These are phyloP conservation scores for Agonopterix subpropinquella DNA, from an alignment of 2,888 invertebrate species.

Conservation along the genomic window DNA sequence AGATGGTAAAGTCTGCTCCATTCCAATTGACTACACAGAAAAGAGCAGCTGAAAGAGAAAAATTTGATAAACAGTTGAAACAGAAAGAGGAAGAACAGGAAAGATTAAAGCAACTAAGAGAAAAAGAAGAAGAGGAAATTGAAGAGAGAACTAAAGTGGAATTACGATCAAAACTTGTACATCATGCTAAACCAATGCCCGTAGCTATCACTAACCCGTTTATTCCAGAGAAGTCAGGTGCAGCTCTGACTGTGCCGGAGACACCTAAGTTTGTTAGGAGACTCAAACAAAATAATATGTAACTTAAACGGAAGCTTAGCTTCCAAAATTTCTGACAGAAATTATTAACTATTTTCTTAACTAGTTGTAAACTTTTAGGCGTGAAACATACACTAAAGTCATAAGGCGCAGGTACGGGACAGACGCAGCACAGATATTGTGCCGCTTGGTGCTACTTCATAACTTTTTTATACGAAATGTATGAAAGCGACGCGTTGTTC, in stretches of 20 bases:
- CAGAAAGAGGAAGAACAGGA: conserved; percentile 70
- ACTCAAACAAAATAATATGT: conserved; percentile 35
- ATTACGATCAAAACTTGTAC: conserved; percentile 74
- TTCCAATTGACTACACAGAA: conserved; percentile 79
- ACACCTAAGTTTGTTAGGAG: conserved; percentile 75
- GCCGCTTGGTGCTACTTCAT: no score
- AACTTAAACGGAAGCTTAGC: background rate
- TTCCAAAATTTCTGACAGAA: background rate
- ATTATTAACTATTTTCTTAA: background rate
- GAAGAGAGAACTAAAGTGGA: conserved; percentile 70
- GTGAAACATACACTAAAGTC: no score
- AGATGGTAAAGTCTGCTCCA: conserved; percentile 58
- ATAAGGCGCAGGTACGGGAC: no score
- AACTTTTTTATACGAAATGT: no score
- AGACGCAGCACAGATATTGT: no score
- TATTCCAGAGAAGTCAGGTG: conserved; percentile 64
- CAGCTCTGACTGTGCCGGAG: conserved; percentile 77
- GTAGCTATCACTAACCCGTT: conserved; percentile 51
- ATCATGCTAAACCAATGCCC: conserved; percentile 79
- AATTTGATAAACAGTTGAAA: conserved; percentile 74
- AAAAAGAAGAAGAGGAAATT: conserved; percentile 36
- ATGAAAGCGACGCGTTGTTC: no score
- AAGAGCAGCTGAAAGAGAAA: conserved; percentile 77
- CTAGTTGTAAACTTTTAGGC: no score
- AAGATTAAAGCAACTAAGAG: conserved; percentile 43